phyloP scores from a whole-genome alignment of 2,113 vertebrate genomes.

The Pollimyrus isidori region DNA sequence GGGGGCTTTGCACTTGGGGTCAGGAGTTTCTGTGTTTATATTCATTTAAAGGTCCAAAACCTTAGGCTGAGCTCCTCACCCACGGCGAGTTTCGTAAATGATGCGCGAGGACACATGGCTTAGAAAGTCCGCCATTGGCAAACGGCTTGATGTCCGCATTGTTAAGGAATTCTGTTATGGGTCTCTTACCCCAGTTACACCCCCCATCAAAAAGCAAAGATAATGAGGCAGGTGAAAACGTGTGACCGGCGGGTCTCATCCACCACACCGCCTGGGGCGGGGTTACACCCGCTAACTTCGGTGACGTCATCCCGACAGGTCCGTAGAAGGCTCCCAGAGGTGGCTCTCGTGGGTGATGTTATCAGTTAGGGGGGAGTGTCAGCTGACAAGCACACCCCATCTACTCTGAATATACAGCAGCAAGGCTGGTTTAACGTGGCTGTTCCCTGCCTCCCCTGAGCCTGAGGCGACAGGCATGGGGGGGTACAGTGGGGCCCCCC shows the following conservation, averaged over 20 bases:
- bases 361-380: neutral
- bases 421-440: neutral
- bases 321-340: neutral
- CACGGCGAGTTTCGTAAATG: too few relatives aligned
- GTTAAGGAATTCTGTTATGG: neutral
- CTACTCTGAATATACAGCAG: neutral
- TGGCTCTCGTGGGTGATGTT: neutral
- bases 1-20: neutral
- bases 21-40: too few relatives aligned
- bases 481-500: neutral
- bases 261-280: neutral
- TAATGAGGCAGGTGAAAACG: neutral
- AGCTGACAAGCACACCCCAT: neutral
- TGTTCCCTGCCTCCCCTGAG: neutral
- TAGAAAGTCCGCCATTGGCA: neutral
- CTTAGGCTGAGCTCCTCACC: neutral
- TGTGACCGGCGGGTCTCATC: neutral
- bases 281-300: neutral
- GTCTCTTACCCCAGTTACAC: neutral
- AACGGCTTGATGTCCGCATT: neutral
- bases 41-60: too few relatives aligned
- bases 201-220: neutral
- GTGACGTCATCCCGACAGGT: neutral
- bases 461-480: neutral
- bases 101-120: neutral